phyloP scores from a whole-genome alignment of 1,140 invertebrate genomes.

The Aethina tumida region DNA sequence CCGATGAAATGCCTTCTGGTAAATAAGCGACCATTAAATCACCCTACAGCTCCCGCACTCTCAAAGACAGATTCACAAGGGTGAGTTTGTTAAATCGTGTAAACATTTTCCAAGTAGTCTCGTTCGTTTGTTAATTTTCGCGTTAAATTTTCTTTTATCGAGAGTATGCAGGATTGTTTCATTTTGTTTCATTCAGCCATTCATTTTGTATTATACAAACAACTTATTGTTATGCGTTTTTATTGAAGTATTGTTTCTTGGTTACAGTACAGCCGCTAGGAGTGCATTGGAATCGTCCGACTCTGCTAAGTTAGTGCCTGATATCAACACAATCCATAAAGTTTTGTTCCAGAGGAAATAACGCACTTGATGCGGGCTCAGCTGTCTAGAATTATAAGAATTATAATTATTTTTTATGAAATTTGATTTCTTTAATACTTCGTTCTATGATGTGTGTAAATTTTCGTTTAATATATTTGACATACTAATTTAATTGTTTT shows the following conservation, averaged over 20 bases:
- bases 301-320: slow-evolving; percentile 31
- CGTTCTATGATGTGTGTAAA: no score
- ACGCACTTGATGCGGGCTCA: no score
- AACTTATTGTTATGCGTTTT: slow-evolving; percentile 4
- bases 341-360: slow-evolving; percentile 34
- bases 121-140: slow-evolving; percentile 4
- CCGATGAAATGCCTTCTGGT: slow-evolving; percentile 73
- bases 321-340: slow-evolving; percentile 35
- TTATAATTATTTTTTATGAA: no score
- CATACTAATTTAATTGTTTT: no score
- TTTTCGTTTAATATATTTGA: no score
- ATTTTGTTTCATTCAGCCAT: slow-evolving; percentile 8
- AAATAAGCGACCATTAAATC: slow-evolving; percentile 55
- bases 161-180: background rate
- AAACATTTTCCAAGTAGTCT: background rate
- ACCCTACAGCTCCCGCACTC: slow-evolving; percentile 43
- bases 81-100: slow-evolving; percentile 14
- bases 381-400: no score
- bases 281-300: slow-evolving; percentile 10
- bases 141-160: slow-evolving; percentile 6
- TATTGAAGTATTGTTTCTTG: slow-evolving; percentile 14
- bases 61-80: slow-evolving; percentile 20
- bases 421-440: no score
- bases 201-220: slow-evolving; percentile 5
- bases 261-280: slow-evolving; percentile 6